Percentiles rank a stretch among this genome's conserved stretches.
These are phyloP conservation scores for Hypena proboscidalis DNA, from an alignment of 2,888 invertebrate genomes.

Conservation along the genomic window DNA sequence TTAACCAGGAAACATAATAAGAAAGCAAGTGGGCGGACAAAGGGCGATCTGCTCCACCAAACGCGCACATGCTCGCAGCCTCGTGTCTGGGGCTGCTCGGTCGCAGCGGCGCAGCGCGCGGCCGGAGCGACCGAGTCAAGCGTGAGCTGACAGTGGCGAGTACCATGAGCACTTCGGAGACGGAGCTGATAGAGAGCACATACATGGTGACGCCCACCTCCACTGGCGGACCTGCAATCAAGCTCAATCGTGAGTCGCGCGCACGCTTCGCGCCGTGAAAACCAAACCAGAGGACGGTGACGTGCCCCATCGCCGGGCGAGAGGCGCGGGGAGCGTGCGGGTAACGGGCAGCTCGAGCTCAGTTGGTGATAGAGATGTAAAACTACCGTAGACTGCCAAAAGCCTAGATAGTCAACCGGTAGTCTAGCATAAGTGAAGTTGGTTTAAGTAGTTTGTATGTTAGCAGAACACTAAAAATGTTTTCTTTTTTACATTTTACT, in stretches of 20 bases:
- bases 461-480: too few species aligned
- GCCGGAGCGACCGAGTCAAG: conserved; percentile 71
- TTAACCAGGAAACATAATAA: conserved; percentile 71
- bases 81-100: conserved; percentile 84
- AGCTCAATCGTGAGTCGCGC: conserved; percentile 77
- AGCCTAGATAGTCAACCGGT: too few species aligned
- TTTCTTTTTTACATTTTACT: too few species aligned
- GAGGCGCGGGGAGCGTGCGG: conserved; percentile 59
- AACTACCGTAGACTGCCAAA: conserved; percentile 26
- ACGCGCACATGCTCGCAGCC: conserved; percentile 77
- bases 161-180: conserved; percentile 99
- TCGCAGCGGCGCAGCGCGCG: conserved; percentile 65
- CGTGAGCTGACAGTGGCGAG: conserved; percentile 79
- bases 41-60: conserved; percentile 47
- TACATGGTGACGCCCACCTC: conserved; percentile 99
- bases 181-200: conserved; percentile 99
- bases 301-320: conserved; percentile 64
- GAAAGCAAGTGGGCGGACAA: conserved; percentile 80
- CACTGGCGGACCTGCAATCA: conserved; percentile 96
- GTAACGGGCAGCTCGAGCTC: conserved; percentile 36
- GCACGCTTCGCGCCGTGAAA: conserved; percentile 63
- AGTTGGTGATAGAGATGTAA: conserved; percentile 30
- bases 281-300: conserved; percentile 48
- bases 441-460: too few species aligned
- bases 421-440: too few species aligned